Evolutionary conservation across 2,797 vertebrate genomes (phyloP), one percentile per base, ranked within the genome.

Genomic region (Taenioides sp.): DNA sequence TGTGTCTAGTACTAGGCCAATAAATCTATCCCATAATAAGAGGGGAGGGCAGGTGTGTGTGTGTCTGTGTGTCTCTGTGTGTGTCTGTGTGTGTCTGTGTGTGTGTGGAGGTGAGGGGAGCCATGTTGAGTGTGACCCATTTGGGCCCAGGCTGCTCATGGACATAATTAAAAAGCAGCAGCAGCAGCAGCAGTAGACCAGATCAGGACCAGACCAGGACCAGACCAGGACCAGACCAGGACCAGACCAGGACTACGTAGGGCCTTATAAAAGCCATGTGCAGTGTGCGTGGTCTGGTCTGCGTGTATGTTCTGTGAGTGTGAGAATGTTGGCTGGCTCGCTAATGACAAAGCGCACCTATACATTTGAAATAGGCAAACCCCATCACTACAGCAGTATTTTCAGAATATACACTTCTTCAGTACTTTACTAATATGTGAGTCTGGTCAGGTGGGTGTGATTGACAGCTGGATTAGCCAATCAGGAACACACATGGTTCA

Each of bases 91-190:
- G 31, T 34, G 5, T 34, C 0, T 34, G 5, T 34, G 77, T 78
- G 78, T 87, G 80, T 84, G 74, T 83, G 74, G 84, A 87, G 86
- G 88, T 85, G 87, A 86, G 83, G 84, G 84, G 82, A 87, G 81
- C 84, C 68, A 80, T 84, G 84, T 90, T 88, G 89, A 92, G 91
- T 84, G 82, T 89, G 88, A 91, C 88, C 88, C 85, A 85, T 88
- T 90, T 91, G 87, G 91, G 88, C 89, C 88, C 3, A 84, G 86
- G 81, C 92, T 50, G 87, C 87, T 89, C 88, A 92, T 93, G 76
- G 85, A 88, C 91, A 91, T 95, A 94, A 94, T 95, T 94, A 95
- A 95, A 95, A 93, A 91, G 89, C 49, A 91, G 92, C 37, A 40
- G 37, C 37, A 40, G 91, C 64, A 85, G 89, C 90, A 25, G 58